Evolutionary conservation across 2,113 vertebrate species (phyloP).

Genomic region (Austrofundulus limnaeus): DNA sequence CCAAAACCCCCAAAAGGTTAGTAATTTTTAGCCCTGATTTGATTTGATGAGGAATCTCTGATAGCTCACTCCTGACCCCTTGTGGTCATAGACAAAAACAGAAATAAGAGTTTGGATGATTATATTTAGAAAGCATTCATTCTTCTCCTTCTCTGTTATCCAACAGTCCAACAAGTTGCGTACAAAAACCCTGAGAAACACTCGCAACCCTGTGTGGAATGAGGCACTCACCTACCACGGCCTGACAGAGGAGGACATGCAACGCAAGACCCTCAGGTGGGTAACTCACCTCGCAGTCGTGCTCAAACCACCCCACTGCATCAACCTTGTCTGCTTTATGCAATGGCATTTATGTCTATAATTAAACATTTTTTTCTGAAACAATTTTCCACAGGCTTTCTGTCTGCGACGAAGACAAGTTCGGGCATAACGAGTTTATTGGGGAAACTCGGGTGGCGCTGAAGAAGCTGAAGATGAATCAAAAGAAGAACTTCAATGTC

Average conservation of each 20-base stretch:
- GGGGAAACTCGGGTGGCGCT: conserved; percentile 94
- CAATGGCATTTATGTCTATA: neutral
- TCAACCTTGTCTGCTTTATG: neutral
- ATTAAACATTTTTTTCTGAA: conserved; percentile 7
- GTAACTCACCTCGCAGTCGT: neutral
- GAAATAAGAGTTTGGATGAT: neutral
- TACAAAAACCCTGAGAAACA: conserved; percentile 95
- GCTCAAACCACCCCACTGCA: neutral
- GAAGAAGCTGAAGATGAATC: conserved; percentile 93
- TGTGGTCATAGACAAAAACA: conserved; percentile 46
- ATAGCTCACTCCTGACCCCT: conserved; percentile 70
- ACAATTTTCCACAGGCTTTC: conserved; percentile 83
- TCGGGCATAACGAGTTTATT: conserved; percentile 97
- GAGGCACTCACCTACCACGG: conserved; percentile 94
- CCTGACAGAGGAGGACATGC: conserved; percentile 95
- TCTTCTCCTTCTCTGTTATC: neutral
- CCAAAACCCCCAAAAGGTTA: too few relatives aligned
- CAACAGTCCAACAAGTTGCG: conserved; percentile 91
- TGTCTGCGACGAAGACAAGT: conserved; percentile 97
- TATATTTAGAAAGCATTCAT: neutral
- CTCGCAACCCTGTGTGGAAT: conserved; percentile 93
- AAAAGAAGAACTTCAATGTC: conserved; percentile 95
- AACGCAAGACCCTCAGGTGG: conserved; percentile 93
- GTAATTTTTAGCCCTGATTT: conserved; percentile 5
- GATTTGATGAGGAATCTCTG: conserved; percentile 10